Evolutionary conservation across 2,113 vertebrate species (phyloP).

Genomic region (Myotis davidii): DNA sequence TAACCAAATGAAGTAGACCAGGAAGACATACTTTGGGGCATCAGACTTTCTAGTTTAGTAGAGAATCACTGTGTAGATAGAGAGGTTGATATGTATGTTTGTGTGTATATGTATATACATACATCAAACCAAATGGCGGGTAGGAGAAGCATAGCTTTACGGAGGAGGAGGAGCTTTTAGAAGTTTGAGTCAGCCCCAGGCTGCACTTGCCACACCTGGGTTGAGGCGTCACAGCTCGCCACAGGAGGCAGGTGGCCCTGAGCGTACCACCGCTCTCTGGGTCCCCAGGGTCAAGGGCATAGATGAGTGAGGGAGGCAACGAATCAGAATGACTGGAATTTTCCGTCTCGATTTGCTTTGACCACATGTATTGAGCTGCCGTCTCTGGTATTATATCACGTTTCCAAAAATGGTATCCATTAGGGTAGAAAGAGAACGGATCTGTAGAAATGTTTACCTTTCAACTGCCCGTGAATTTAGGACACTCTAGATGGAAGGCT

Average conservation of each 20-base stretch:
- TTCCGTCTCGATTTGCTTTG: slow-evolving; percentile 62
- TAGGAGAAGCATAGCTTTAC: slow-evolving; percentile 88
- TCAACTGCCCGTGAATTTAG: slow-evolving; percentile 73
- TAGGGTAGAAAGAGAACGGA: slow-evolving; percentile 62
- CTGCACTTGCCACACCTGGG: neutral
- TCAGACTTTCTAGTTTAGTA: slow-evolving; percentile 79
- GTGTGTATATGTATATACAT: slow-evolving; percentile 64
- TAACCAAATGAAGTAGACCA: slow-evolving; percentile 84
- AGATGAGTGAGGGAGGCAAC: neutral
- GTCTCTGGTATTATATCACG: slow-evolving; percentile 20
- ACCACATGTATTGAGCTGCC: slow-evolving; percentile 52
- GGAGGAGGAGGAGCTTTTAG: slow-evolving; percentile 72
- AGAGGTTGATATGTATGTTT: slow-evolving; percentile 78
- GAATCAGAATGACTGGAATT: slow-evolving; percentile 54
- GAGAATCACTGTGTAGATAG: slow-evolving; percentile 84
- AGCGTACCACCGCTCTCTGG: neutral
- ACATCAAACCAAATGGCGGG: slow-evolving; percentile 85
- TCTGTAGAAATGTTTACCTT: slow-evolving; percentile 74
- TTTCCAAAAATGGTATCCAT: slow-evolving; percentile 74
- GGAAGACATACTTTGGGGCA: slow-evolving; percentile 70
- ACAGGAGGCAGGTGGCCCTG: neutral
- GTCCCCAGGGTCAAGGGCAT: neutral
- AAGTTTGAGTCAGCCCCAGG: slow-evolving; percentile 70
- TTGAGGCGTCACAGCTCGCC: neutral
- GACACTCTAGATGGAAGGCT: slow-evolving; percentile 76